Evolutionary conservation across 2,797 vertebrate genomes (phyloP).

Genomic region (Anolis apletophallus): DNA sequence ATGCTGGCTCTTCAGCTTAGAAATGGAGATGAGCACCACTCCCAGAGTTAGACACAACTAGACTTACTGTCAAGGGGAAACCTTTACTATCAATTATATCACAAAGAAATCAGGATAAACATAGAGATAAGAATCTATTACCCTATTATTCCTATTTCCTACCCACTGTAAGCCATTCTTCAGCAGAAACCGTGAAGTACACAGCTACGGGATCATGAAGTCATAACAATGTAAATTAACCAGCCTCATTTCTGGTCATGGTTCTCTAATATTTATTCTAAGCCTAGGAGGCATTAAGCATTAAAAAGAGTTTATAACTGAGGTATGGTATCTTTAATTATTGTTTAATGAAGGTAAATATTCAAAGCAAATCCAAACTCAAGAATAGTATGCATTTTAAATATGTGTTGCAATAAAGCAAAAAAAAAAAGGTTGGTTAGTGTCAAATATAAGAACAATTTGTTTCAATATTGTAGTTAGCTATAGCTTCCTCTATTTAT

Average conservation of each 20-base stretch:
- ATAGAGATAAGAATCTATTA: too few species aligned
- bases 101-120: too few species aligned
- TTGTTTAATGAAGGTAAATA: slow-evolving; percentile 10
- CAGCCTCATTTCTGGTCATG: neutral
- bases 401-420: slow-evolving; percentile 2
- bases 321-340: neutral
- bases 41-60: too few species aligned
- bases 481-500: slow-evolving; percentile 18
- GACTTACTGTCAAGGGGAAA: too few species aligned
- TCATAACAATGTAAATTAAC: neutral
- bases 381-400: neutral
- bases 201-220: neutral
- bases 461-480: slow-evolving; percentile 6
- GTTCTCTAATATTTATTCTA: slow-evolving; percentile 8
- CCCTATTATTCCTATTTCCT: too few species aligned
- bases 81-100: too few species aligned
- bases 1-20: too few species aligned
- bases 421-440: neutral
- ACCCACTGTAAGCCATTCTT: too few species aligned
- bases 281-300: neutral
- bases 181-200: neutral
- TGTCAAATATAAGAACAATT: slow-evolving; percentile 9
- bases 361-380: neutral
- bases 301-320: neutral
- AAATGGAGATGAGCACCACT: too few species aligned